Evolutionary conservation across 2,797 vertebrate species (phyloP), one percentile per base, ranked within the genome.

Genomic region (Gouania willdenowi): DNA sequence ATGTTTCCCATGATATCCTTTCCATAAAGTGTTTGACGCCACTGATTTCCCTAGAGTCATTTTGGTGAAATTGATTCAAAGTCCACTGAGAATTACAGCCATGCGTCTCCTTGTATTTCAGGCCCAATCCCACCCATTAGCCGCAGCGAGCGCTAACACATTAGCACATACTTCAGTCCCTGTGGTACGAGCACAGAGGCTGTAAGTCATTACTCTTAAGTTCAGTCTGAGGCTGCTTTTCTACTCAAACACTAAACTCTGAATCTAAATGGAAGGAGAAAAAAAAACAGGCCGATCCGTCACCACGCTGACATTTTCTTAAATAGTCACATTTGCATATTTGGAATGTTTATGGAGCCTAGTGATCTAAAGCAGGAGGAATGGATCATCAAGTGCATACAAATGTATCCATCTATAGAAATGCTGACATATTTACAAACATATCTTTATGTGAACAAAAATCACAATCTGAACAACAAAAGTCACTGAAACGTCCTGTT

Each of bases 1-100:
- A 74, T 66, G 50, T 33, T 52, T 50, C 46, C 12, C 9, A 31
- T 44, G 15, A 65, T 56, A 59, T 51, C 6, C 46, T 60, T 69
- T 48, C 28, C 54, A 62, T 59, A 66, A 70, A 72, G 47, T n/a
- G 30, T 26, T 34, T 75, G 68, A 73, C 63, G 62, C 49, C 10
- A 2, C 20, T 79, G 66, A 79, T 82, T 82, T 77, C 76, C 71
- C 58, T 41, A 2, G 65, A 58, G 68, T 60, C 36, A 47, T 31
- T 61, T 75, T 73, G 26, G 21, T 51, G 41, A 57, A 76, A 77
- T 71, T 68, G 70, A 63, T 65, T 72, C 61, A 49, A 37, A 41
- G 29, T 69, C 71, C 64, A 69, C 5, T 5, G 59, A 66, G 65
- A 49, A 44, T 60, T 51, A 39, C 19, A 26, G 4, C 21, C 6